Evolutionary conservation across 2,888 invertebrate genomes (phyloP), one percentile per base, ranked within the genome.

Genomic region (Dicyrtoma fusca): DNA sequence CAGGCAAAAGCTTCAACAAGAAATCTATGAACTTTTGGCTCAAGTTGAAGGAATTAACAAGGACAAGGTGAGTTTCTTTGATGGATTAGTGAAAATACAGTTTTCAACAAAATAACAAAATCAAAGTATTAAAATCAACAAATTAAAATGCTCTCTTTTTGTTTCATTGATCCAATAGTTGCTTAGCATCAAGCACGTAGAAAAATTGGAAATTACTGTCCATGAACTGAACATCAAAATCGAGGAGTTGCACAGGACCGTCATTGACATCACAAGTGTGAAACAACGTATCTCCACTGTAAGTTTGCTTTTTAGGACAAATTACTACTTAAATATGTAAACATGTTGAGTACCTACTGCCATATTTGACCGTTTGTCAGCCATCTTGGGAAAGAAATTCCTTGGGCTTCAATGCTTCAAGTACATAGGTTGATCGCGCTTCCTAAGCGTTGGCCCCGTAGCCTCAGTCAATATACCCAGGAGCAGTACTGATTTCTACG

Each of bases 1-100:
- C 85, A 98, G 97, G 87, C 88, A 92, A 83, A 95, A 96, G 87
- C 94, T 98, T 89, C 96, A 99, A 87, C 90, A 95, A 83, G 99
- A 99, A 88, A 94, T 99, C 78, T 98, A 97, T 87, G 97, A 97
- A 87, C 89, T 98, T 81, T 89, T 97, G 84, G 90, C 96, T 82
- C 96, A 97, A 88, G 91, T 97, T 83, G 99, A 99, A 86, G 90
- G 89, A 81, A 88, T 92, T 82, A 94, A 90, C 87, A 98, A 98
- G 87, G 97, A 97, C 84, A 95, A 93, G 84, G 88, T 88, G 62
- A 51, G 42, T 55, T 34, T 8, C 3, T 34, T 34, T 34, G 34
- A 5, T 34, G 3, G 34, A 34, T 34, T 34, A 34, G 34, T n/a
- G n/a, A n/a, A n/a, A n/a, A n/a, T n/a, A n/a, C n/a, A n/a, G n/a